A percentile compares a stretch with the other conserved stretches of the same genome.
Conservation (phyloP, 2,797 vertebrate species). For the Austrolebias charrua region DNA sequence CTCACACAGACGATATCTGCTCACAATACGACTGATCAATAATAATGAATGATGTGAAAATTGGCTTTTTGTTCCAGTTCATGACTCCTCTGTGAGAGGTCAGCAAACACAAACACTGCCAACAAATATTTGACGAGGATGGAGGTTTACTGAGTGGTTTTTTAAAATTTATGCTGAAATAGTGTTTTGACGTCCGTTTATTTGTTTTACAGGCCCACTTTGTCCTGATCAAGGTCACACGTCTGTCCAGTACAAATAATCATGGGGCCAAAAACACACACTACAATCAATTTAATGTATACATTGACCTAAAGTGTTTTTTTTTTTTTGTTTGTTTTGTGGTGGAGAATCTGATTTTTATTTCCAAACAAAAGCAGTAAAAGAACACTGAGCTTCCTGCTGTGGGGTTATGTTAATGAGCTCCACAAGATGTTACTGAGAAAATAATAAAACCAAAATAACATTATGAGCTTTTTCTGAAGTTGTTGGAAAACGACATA, state of each 20-base stretch:
- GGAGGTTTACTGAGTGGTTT: not conserved
- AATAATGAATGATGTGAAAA: not conserved
- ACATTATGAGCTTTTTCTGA: no score
- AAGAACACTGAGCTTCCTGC: no score
- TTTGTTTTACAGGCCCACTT: not conserved
- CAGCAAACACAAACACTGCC: constrained; percentile 13
- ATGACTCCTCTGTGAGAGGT: not conserved
- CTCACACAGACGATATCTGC: no score
- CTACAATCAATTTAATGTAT: not conserved
- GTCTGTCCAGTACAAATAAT: no score
- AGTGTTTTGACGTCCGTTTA: not conserved
- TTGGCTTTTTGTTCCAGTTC: not conserved
- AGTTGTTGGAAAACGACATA: no score
- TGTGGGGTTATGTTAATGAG: no score
- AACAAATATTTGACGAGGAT: constrained; percentile 1
- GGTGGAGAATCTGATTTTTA: no score
- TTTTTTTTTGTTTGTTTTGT: not conserved
- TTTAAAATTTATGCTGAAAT: not conserved
- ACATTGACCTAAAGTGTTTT: not conserved
- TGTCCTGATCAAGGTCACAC: not conserved
- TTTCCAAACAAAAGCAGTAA: not conserved
- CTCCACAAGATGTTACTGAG: no score
- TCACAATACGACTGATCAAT: not conserved
- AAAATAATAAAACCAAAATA: no score
- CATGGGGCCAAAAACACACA: no score